Evolutionary conservation across 2,888 invertebrate genomes (phyloP).

Genomic region (Abrostola tripartita): DNA sequence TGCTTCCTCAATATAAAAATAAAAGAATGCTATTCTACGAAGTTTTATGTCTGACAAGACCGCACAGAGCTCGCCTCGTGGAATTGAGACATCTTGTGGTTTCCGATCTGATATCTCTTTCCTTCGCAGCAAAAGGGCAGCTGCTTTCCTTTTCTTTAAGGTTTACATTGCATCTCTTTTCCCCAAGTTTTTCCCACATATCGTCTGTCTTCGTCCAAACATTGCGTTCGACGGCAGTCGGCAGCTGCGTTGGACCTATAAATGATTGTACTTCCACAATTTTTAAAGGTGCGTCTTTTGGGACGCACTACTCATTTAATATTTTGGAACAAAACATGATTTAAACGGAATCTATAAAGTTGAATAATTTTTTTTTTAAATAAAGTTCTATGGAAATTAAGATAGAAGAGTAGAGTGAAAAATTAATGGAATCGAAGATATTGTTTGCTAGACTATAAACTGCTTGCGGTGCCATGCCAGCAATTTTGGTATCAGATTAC

Average conservation of each 20-base stretch:
- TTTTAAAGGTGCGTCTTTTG: slow-evolving; percentile 72
- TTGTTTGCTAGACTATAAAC: slow-evolving; percentile 59
- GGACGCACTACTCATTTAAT: slow-evolving; percentile 62
- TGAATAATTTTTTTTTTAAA: slow-evolving; percentile 3
- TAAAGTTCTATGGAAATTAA: too few relatives aligned
- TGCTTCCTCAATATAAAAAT: slow-evolving; percentile 70
- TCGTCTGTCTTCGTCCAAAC: slow-evolving; percentile 86
- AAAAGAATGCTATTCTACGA: slow-evolving; percentile 80
- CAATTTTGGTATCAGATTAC: slow-evolving; percentile 70
- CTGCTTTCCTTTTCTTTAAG: slow-evolving; percentile 82
- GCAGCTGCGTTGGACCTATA: slow-evolving; percentile 86
- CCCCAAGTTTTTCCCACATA: slow-evolving; percentile 81
- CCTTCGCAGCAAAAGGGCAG: slow-evolving; percentile 65
- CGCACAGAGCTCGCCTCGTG: slow-evolving; percentile 86
- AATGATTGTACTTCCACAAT: slow-evolving; percentile 82
- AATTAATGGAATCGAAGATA: slow-evolving; percentile 24
- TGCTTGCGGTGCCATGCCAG: slow-evolving; percentile 62
- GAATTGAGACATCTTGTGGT: slow-evolving; percentile 89
- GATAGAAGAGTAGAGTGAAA: too few relatives aligned
- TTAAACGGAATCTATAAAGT: slow-evolving; percentile 14
- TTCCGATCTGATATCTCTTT: slow-evolving; percentile 85
- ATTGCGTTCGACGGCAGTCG: slow-evolving; percentile 80
- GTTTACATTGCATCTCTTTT: slow-evolving; percentile 79
- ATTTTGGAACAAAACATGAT: slow-evolving; percentile 31
- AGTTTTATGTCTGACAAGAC: slow-evolving; percentile 83